Percentiles rank a stretch among this genome's conserved stretches.
phyloP scores from a whole-genome alignment of 1,140 invertebrate species.

The Plodia interpunctella region DNA sequence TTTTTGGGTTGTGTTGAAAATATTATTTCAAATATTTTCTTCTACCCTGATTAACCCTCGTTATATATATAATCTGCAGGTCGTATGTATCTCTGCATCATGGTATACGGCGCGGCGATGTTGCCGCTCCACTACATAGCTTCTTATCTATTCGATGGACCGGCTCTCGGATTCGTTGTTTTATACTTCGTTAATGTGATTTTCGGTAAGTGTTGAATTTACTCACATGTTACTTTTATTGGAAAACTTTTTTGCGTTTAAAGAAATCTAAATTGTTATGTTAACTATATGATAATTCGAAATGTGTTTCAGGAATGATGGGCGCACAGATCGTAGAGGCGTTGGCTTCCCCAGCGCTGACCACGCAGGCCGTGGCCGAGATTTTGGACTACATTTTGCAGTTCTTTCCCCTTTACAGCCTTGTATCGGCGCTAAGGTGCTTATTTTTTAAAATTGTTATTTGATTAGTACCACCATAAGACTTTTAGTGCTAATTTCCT shows the following conservation, averaged over 20 bases:
- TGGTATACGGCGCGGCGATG: constrained; percentile 75
- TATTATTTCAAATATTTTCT: too few species aligned
- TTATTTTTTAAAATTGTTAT: not conserved
- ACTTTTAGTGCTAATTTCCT: too few species aligned
- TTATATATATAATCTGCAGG: constrained; percentile 34
- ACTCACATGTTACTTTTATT: too few species aligned
- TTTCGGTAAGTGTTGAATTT: too few species aligned
- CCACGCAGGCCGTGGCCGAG: constrained; percentile 77
- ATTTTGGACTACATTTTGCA: constrained; percentile 82
- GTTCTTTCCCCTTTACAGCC: constrained; percentile 84
- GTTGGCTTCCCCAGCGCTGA: constrained; percentile 77
- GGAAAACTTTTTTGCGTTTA: too few species aligned
- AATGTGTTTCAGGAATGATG: constrained; percentile 76
- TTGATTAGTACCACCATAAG: too few species aligned
- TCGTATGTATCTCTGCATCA: constrained; percentile 63
- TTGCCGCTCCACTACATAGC: constrained; percentile 72
- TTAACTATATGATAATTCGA: too few species aligned
- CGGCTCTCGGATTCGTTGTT: constrained; percentile 86
- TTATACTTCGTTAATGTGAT: constrained; percentile 86
- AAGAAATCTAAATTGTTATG: too few species aligned
- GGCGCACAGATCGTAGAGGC: constrained; percentile 83
- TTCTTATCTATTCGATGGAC: constrained; percentile 70
- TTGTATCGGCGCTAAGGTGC: constrained; percentile 63
- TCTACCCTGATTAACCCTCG: not conserved
- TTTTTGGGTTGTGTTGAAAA: too few species aligned